phyloP scores from a whole-genome alignment of 2,113 vertebrate genomes.

The Microcebus lehilahytsara region DNA sequence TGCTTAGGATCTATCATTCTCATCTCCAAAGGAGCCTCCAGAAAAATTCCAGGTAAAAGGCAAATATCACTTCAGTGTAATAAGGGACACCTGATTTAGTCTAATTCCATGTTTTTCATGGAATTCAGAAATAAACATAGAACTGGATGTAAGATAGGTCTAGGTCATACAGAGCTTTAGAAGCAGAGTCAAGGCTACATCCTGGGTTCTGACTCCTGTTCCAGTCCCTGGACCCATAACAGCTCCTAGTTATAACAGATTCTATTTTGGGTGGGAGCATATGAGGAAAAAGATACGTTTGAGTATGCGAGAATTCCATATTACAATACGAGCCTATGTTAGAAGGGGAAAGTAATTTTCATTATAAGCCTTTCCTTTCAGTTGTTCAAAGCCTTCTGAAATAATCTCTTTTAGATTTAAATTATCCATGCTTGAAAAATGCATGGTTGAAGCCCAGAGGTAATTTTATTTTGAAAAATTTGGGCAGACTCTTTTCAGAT shows the following conservation, averaged over 20 bases:
- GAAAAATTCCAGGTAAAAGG: not conserved
- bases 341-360: slow-evolving; percentile 50
- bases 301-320: slow-evolving; percentile 18
- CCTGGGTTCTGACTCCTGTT: not conserved
- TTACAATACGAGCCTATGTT: slow-evolving; percentile 1
- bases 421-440: slow-evolving; percentile 56
- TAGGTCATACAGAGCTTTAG: not conserved
- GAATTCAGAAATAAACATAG: not conserved
- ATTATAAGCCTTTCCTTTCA: slow-evolving; percentile 42
- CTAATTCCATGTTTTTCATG: not conserved
- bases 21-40: not conserved
- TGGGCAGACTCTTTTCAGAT: slow-evolving; percentile 45
- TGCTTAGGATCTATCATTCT: not conserved
- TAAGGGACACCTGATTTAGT: not conserved
- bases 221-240: not conserved
- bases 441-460: not conserved
- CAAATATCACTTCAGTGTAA: not conserved
- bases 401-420: slow-evolving; percentile 63
- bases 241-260: not conserved
- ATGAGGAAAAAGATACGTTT: not conserved
- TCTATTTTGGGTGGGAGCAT: not conserved
- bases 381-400: slow-evolving; percentile 54
- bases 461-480: slow-evolving; percentile 70
- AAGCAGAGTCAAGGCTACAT: not conserved
- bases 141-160: not conserved